Conservation (phyloP, 2,888 invertebrate genomes). For the Rhamnusium bicolor region DNA sequence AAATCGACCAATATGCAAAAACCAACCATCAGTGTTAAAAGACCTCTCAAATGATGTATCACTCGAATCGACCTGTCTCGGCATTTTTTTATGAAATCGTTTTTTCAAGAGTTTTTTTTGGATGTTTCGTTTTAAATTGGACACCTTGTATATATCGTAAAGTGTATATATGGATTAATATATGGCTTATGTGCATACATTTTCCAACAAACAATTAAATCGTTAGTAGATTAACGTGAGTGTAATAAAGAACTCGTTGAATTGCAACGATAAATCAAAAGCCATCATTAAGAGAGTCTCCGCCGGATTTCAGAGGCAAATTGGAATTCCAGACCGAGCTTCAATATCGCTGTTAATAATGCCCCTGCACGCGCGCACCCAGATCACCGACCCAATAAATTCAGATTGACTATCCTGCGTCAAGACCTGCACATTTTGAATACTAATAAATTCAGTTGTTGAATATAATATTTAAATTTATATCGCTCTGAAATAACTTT, state of each 20-base stretch:
- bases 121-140: too few species aligned
- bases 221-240: constrained; percentile 57
- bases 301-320: constrained; percentile 69
- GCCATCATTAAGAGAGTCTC: constrained; percentile 68
- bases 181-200: neutral
- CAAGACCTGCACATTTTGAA: neutral
- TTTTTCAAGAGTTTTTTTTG: too few species aligned
- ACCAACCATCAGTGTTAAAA: too few species aligned
- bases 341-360: constrained; percentile 69
- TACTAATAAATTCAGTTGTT: neutral
- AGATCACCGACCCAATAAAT: constrained; percentile 49
- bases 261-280: constrained; percentile 70
- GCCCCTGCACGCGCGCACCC: constrained; percentile 61
- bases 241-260: constrained; percentile 67
- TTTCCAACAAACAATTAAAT: constrained; percentile 54
- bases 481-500: neutral
- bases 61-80: too few species aligned
- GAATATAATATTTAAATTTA: neutral
- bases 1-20: too few species aligned
- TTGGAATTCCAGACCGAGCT: constrained; percentile 69
- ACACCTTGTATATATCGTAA: too few species aligned
- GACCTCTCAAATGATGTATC: too few species aligned
- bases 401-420: constrained; percentile 41
- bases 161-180: too few species aligned
- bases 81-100: too few species aligned